Evolutionary conservation across 2,113 vertebrate genomes (phyloP), one percentile per base, ranked within the genome.

Genomic region (Ctenodactylus gundi): DNA sequence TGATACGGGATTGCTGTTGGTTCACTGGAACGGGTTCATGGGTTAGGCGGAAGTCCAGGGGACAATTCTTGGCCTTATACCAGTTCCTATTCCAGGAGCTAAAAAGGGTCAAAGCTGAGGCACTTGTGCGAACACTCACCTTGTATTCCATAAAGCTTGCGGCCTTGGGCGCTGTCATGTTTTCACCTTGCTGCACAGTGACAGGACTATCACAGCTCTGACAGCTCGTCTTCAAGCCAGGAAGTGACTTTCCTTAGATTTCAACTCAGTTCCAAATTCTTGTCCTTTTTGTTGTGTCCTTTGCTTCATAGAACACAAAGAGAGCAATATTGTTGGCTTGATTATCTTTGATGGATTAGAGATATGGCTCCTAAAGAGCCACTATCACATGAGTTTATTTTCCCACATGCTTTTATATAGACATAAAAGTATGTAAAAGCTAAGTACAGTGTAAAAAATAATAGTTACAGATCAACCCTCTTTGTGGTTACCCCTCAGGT

Each of bases 251-350:
- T 88, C 67, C 21, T 18, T 60, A 83, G 29, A 86, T 85, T 36
- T 86, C 75, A 91, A 93, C 29, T 51, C 44, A 75, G 14, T 67
- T 85, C 60, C 84, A 65, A 89, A 64, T 89, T 57, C 57, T 31
- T 93, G 41, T 81, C 73, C 6, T 80, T 86, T 44, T 84, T 91
- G 9, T 39, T 88, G 4, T 84, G 85, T 76, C 44, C 10, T 44
- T 68, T 82, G 62, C 27, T 96, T 96, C 76, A 15, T 75, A 10
- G 8, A 68, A 41, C 93, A 34, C 68, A 78, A 68, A 95, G 46
- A n/a, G 44, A 65, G 65, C 53, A 82, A 49, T 31, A 41, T 4
- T 80, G 86, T 72, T 73, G 51, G 36, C 78, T 93, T 94, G 78
- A 34, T 86, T 67, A 60, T 94, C 82, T 90, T 85, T 49, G 29